Evolutionary conservation across 2,113 vertebrate genomes (phyloP), one percentile per base, ranked within the genome.

Genomic region (Thamnophis sirtalis): DNA sequence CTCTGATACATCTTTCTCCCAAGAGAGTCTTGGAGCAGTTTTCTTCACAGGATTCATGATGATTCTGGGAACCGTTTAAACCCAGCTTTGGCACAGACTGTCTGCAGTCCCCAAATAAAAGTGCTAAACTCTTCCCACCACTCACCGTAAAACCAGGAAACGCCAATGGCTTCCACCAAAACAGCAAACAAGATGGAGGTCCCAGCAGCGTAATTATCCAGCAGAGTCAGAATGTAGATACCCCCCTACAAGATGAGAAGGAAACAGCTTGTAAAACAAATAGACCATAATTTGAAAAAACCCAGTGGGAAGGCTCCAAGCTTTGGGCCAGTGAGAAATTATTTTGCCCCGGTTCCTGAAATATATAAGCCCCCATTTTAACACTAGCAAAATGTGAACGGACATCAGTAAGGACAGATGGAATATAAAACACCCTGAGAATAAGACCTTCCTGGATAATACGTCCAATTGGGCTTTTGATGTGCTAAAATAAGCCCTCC

Each of bases 121-220:
- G 26, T 2, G 17, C 11, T 49, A 33, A 24, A 26, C 87, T n/a
- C 24, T 17, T 19, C 28, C 19, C 5, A 0, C 54, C 17, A 89
- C 98, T 91, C 96, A 99, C 99, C 99, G 56, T 99, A 99, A 96
- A 99, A 99, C 99, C 99, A 99, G 28, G 99, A 98, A 60, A 99
- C 99, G 38, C 99, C 99, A 1, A 99, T 99, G 92, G 99, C 98
- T 93, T 99, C 99, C 95, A 99, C 98, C 93, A 99, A 97, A 92
- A 99, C 99, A 1, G 97, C 99, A 95, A 99, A 99, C 6, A 99
- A 93, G 96, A 99, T 99, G 1, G 99, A 99, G 4, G 99, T 99
- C 54, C 99, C 99, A 3, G 99, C 99, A 48, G 99, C 99, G 93
- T 99, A 99, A 38, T 98, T 98, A 95, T 99, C 99, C 95, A 99